Evolutionary conservation across 2,888 invertebrate genomes (phyloP).

Genomic region (Spodoptera picta): DNA sequence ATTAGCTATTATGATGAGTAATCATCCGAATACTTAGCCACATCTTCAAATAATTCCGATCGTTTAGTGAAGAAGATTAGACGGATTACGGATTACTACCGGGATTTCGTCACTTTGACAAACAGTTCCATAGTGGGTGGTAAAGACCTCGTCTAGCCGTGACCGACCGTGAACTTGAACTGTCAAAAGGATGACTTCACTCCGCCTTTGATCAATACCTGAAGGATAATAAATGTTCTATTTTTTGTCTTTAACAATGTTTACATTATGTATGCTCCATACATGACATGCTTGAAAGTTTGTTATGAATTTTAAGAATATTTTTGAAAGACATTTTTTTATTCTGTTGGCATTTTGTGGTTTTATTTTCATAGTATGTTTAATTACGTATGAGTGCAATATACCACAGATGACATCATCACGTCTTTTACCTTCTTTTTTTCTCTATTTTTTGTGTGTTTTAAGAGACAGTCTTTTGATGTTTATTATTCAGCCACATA

Average conservation of each 20-base stretch:
- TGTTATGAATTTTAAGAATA: too few species aligned
- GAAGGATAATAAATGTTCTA: not conserved
- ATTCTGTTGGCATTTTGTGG: too few species aligned
- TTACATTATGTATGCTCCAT: not conserved
- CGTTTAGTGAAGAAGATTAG: constrained; percentile 7
- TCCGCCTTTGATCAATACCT: constrained; percentile 11
- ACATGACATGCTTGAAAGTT: too few species aligned
- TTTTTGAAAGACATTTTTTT: constrained; percentile 4
- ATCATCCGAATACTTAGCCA: constrained; percentile 25
- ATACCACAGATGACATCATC: too few species aligned
- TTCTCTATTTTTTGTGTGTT: too few species aligned
- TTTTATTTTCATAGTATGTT: too few species aligned
- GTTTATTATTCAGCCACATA: too few species aligned
- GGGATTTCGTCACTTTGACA: constrained; percentile 29
- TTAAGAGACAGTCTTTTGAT: too few species aligned
- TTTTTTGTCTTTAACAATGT: constrained; percentile 12
- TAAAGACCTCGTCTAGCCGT: constrained; percentile 30
- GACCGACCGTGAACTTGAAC: constrained; percentile 49
- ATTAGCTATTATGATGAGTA: constrained; percentile 21
- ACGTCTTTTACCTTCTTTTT: too few species aligned
- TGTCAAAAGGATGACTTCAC: constrained; percentile 45
- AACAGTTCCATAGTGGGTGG: constrained; percentile 25
- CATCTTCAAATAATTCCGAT: constrained; percentile 9
- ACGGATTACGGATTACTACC: constrained; percentile 18
- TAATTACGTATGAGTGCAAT: too few species aligned